These are phyloP conservation scores for Dipodomys merriami DNA, from an alignment of 2,113 vertebrate species.

Conservation along the genomic window DNA sequence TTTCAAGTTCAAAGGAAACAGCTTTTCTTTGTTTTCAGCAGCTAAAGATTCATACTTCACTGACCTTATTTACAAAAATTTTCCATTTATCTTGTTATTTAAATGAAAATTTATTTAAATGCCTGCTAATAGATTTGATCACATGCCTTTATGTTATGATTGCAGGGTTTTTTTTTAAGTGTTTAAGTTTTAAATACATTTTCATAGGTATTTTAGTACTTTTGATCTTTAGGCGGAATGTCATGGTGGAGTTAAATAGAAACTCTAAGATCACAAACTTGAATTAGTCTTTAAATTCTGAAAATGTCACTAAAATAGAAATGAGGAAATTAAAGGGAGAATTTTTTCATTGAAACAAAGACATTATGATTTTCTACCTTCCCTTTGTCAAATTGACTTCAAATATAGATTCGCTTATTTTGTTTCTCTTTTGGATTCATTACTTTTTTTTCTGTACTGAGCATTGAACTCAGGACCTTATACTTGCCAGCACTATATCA, in stretches of 20 bases:
- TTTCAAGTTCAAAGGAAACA: background rate
- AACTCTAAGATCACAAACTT: background rate
- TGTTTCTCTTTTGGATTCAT: background rate
- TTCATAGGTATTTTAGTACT: background rate
- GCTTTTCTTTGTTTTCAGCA: background rate
- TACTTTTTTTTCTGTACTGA: no score
- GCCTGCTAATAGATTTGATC: no score
- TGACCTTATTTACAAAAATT: background rate
- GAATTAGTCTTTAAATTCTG: background rate
- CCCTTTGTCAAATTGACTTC: background rate
- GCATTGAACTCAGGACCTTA: no score
- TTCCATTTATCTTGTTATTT: background rate
- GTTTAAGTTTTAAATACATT: background rate
- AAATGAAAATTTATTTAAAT: no score
- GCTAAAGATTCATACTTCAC: background rate
- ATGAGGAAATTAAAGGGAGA: background rate
- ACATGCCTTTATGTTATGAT: background rate
- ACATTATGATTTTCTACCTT: background rate
- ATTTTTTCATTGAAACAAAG: slow-evolving; percentile 28
- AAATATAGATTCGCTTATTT: slow-evolving; percentile 20
- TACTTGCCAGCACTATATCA: no score
- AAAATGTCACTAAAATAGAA: background rate
- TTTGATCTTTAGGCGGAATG: background rate
- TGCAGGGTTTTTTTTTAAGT: background rate
- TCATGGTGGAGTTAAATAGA: background rate